Percentiles rank a stretch among this genome's conserved stretches.
phyloP scores from a whole-genome alignment of 2,888 invertebrate species.

The Marasmarcha lunaedactyla region DNA sequence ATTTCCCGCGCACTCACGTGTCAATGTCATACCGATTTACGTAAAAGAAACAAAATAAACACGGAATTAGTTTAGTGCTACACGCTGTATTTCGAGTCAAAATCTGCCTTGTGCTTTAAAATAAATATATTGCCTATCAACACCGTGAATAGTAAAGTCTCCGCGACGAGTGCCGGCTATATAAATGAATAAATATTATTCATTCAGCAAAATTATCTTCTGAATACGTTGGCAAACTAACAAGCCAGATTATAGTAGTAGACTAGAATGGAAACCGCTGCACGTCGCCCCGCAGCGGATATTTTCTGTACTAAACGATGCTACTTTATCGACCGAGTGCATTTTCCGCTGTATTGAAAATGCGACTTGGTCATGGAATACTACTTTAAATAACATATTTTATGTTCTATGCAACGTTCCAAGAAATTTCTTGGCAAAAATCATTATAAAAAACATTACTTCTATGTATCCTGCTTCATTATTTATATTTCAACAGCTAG shows the following conservation, averaged over 20 bases:
- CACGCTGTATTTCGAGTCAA: neutral
- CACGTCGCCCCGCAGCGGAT: constrained; percentile 29
- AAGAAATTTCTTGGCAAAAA: no score
- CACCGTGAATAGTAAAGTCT: neutral
- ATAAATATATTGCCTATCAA: no score
- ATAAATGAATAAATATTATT: constrained; percentile 2
- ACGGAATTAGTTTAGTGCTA: constrained; percentile 2
- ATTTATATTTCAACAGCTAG: no score
- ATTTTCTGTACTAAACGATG: constrained; percentile 5
- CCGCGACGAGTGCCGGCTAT: neutral
- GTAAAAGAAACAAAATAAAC: constrained; percentile 3
- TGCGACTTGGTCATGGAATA: no score
- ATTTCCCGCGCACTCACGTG: constrained; percentile 48
- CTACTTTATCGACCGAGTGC: constrained; percentile 33
- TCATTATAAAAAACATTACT: no score
- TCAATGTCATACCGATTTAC: constrained; percentile 32
- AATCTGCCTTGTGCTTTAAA: neutral
- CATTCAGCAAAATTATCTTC: neutral
- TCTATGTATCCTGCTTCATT: no score
- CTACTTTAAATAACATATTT: no score
- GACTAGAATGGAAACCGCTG: constrained; percentile 13
- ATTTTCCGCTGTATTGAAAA: constrained; percentile 2
- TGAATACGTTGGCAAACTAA: constrained; percentile 21
- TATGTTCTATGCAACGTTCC: no score
- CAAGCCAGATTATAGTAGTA: constrained; percentile 7